These are phyloP conservation scores for Todiramphus saurophagus DNA, from an alignment of 2,113 vertebrate genomes.

Conservation along the genomic window DNA sequence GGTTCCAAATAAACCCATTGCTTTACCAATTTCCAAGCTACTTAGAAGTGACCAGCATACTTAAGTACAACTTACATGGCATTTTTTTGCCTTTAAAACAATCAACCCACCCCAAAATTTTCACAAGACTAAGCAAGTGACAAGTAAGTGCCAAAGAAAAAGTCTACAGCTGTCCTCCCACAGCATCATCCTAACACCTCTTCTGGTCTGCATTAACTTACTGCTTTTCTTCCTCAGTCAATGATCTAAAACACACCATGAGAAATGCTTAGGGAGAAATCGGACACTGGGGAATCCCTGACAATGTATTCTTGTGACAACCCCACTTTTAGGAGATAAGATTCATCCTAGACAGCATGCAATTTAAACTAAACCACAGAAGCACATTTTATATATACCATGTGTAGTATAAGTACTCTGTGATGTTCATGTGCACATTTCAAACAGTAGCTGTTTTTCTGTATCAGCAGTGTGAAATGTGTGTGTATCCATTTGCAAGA, in stretches of 20 bases:
- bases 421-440: background rate
- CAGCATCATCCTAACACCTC: background rate
- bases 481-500: background rate
- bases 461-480: background rate
- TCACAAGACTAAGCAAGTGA: background rate
- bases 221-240: background rate
- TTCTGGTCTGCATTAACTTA: background rate
- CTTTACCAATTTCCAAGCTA: background rate
- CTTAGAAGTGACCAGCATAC: background rate
- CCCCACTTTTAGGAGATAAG: background rate
- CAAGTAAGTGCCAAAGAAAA: background rate
- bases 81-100: background rate
- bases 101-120: background rate
- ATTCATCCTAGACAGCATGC: background rate
- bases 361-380: background rate
- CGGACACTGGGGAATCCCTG: background rate
- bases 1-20: background rate
- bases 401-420: background rate
- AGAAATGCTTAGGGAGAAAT: background rate
- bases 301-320: background rate
- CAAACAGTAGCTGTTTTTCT: background rate
- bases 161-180: background rate
- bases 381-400: background rate
- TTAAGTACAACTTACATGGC: background rate
- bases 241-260: background rate